Evolutionary conservation across 2,113 vertebrate species (phyloP), one percentile per base, ranked within the genome.

Genomic region (Enhydra lutris): DNA sequence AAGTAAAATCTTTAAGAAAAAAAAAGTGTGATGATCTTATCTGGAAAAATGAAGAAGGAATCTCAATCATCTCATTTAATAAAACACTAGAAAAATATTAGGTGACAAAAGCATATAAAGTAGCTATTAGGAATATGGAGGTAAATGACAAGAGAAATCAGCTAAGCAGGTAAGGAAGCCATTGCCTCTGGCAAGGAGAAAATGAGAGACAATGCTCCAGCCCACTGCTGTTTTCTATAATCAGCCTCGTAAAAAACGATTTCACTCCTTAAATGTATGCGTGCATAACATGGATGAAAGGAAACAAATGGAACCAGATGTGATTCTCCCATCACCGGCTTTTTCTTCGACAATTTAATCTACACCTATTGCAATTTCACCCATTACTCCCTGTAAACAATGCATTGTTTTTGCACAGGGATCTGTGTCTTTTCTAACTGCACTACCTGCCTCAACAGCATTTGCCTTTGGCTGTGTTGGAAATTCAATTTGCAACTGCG

Each of bases 341-440:
- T 92, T 87, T 84, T 85, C 69, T 97, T 52, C 67, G 85, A 91
- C 69, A 45, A 39, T 11, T 61, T 90, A 65, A 93, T 93, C 14
- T 61, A 45, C 20, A 87, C 4, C 21, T 47, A 61, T n/a, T n/a
- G 15, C 10, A 74, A 79, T 36, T 87, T 47, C 39, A 59, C 47
- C 7, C 52, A 15, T 79, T 47, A 73, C n/a, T 78, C 11, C 21
- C 14, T 55, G 39, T 36, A 87, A 80, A 45, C 10, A 78, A 76
- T 47, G 83, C 36, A 34, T 24, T 29, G 21, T 63, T 95, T 55
- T 69, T 93, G 36, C 21, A 89, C 9, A 39, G 36, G 18, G 34
- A 23, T 73, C 47, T 39, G 17, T 20, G 20, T 61, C 84, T 94
- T 92, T 57, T 89, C 69, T 73, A 87, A 67, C 24, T 39, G 26